Base-by-base conservation (phyloP, 2,888 invertebrate genomes). In the Bombyx huttoni region DNA sequence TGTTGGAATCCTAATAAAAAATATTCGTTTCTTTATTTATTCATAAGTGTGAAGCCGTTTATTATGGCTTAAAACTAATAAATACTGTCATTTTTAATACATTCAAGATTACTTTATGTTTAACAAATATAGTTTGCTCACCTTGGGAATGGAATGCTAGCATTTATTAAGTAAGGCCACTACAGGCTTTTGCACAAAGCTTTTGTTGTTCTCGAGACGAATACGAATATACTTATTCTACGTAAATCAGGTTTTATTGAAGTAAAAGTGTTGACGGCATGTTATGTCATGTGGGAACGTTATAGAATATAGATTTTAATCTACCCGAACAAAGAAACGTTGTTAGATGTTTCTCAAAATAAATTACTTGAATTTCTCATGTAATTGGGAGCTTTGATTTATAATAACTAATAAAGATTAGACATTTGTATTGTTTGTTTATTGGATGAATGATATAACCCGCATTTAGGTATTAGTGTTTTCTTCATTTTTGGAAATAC, bases 81-180 rank as follows among this genome's bases (percentile, higher is more conserved):
- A 5, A 24, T 24, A 24, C 5, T 24, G 24, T 24, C 24, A 24
- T 24, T 24, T 24, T 1, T 24, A 24, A 24, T 24, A 24, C 3
- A 24, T 24, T 24, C 24, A 24, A 24, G 24, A 24, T 24, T 24
- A 24, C 3, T 3, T 3, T 24, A 24, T 24, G 24, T 2, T 40
- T 10, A 1, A 7, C 40, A 8, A 10, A 3, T 40, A 63, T 64
- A 61, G 56, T 67, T 60, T 62, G 73, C 60, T 84, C 75, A 81
- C 85, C 85, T 86, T 86, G 85, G 68, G 68, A 78, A 73, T 68
- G 80, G 85, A 85, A 85, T 85, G 85, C 73, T 66, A 71, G 68
- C 68, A 68, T 71, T 72, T 66, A 63, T 68, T 56, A 67, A 70
- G 63, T 65, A 57, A 63, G 62, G 57, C 55, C 60, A 61, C 56